Evolutionary conservation across 2,888 invertebrate genomes (phyloP).

Genomic region (Spisula subtruncata): DNA sequence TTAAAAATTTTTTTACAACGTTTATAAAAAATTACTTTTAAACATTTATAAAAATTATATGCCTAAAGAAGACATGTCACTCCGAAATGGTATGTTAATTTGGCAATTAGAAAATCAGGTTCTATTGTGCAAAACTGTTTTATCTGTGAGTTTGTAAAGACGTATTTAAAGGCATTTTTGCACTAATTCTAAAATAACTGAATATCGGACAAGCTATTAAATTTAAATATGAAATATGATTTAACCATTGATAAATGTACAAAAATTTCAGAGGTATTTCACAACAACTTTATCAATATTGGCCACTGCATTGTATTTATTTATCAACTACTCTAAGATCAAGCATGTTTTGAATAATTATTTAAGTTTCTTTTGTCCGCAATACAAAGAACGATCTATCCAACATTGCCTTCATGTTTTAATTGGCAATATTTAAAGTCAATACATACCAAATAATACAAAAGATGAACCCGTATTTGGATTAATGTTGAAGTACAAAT

Average conservation of each 20-base stretch:
- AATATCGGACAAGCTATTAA: neutral
- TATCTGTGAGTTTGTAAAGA: too few relatives aligned
- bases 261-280: constrained; percentile 12
- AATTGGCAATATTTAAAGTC: constrained; percentile 25
- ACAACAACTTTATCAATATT: constrained; percentile 17
- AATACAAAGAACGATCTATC: neutral
- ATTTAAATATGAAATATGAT: too few relatives aligned
- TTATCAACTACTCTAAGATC: constrained; percentile 17
- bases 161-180: neutral
- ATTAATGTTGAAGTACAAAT: neutral
- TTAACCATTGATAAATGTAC: neutral
- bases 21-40: too few relatives aligned
- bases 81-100: too few relatives aligned
- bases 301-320: neutral
- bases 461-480: neutral
- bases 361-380: neutral
- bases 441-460: constrained; percentile 9
- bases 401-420: neutral
- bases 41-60: too few relatives aligned
- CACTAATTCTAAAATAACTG: neutral
- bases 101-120: too few relatives aligned
- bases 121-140: too few relatives aligned
- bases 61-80: too few relatives aligned
- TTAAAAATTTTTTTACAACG: too few relatives aligned
- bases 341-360: constrained; percentile 17